Conservation (phyloP, 1,140 invertebrate genomes). For the Zaprionus kolodkinae region DNA sequence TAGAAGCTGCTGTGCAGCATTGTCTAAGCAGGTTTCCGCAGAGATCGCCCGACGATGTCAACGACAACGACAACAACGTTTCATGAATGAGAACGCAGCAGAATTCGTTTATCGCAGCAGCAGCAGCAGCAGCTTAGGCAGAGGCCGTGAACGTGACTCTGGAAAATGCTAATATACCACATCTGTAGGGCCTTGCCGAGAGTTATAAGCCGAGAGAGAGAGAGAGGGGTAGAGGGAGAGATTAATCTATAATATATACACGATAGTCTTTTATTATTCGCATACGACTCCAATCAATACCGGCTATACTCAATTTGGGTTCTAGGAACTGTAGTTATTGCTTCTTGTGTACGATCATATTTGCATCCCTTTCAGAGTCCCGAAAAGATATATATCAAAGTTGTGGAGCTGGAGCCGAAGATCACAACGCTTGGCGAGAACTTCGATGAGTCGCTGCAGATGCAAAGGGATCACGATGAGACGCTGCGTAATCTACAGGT, state of each 20-base stretch:
- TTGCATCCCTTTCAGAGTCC: conserved; percentile 88
- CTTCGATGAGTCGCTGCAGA: conserved; percentile 90
- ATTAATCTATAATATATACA: background rate
- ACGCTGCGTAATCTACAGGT: conserved; percentile 94
- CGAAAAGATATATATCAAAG: conserved; percentile 93
- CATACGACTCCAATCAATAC: background rate
- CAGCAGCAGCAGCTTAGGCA: conserved; percentile 16
- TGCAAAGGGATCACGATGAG: conserved; percentile 92
- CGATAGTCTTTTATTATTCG: background rate
- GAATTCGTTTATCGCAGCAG: conserved; percentile 2
- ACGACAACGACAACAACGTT: conserved; percentile 47
- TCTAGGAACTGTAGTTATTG: background rate
- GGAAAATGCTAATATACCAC: conserved; percentile 30
- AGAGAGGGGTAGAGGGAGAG: background rate
- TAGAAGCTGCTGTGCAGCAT: conserved; percentile 72
- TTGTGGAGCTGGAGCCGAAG: conserved; percentile 93
- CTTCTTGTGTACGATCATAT: conserved; percentile 24
- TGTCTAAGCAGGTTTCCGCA: conserved; percentile 48
- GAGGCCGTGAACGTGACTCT: conserved; percentile 63
- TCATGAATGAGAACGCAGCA: conserved; percentile 66
- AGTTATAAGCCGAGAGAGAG: background rate
- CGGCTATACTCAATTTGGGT: background rate
- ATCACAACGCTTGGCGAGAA: conserved; percentile 92
- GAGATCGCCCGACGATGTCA: conserved; percentile 46
- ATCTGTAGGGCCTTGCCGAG: conserved; percentile 18